phyloP scores from a whole-genome alignment of 92 coral and sea anemone genomes.

The Siderastrea siderea region DNA sequence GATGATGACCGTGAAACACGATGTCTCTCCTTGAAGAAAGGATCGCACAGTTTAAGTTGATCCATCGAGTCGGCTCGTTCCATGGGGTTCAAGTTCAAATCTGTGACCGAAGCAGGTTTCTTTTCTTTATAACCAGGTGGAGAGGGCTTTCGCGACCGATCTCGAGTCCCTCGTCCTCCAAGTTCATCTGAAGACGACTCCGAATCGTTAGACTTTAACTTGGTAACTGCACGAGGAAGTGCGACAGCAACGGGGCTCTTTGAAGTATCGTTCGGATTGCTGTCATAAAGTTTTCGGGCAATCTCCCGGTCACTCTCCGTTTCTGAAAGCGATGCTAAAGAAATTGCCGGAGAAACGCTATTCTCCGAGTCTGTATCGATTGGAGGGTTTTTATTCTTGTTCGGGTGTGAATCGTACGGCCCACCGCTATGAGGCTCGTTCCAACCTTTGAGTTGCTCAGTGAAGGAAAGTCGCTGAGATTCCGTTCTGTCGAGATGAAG shows the following conservation, averaged over 20 bases:
- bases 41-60: conserved; percentile 88
- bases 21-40: conserved; percentile 66
- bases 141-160: conserved; percentile 21
- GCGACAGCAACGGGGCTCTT: conserved; percentile 55
- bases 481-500: conserved; percentile 84
- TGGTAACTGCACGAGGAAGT: conserved; percentile 75
- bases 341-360: conserved; percentile 90
- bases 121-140: conserved; percentile 45
- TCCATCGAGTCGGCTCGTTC: conserved; percentile 77
- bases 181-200: conserved; percentile 85
- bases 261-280: conserved; percentile 29
- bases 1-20: conserved; percentile 83
- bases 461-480: conserved; percentile 66
- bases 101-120: conserved; percentile 45
- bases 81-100: conserved; percentile 32
- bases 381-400: conserved; percentile 38
- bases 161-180: conserved; percentile 45
- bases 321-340: conserved; percentile 88
- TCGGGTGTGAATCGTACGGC: conserved; percentile 82
- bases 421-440: conserved; percentile 55
- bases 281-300: conserved; percentile 68
- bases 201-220: conserved; percentile 74
- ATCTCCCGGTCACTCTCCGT: conserved; percentile 89
- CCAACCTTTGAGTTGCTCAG: conserved; percentile 79
- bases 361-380: conserved; percentile 83